These are phyloP conservation scores for Gobiocypris rarus DNA, from an alignment of 2,113 vertebrate species.

Conservation along the genomic window DNA sequence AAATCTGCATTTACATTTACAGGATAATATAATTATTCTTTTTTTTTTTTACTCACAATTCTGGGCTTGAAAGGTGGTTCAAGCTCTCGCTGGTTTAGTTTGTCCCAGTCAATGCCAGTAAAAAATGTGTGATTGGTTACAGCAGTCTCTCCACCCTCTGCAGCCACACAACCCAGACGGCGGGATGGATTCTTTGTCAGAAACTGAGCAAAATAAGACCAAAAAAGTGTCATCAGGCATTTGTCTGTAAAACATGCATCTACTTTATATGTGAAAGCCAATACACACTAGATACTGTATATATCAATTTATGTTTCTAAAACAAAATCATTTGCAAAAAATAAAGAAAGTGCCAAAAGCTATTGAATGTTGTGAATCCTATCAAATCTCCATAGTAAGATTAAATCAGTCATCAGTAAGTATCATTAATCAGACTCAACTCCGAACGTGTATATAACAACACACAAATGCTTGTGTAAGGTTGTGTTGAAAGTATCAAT, in stretches of 20 bases:
- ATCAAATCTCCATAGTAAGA: not conserved
- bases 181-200: constrained; percentile 91
- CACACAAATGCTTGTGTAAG: not conserved
- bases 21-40: no score
- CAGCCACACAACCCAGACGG: constrained; percentile 85
- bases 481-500: not conserved
- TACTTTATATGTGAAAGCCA: not conserved
- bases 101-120: constrained; percentile 86
- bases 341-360: not conserved
- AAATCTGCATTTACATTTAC: not conserved
- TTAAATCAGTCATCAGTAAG: no score
- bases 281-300: not conserved
- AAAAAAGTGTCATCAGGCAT: not conserved
- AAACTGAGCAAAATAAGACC: constrained; percentile 76
- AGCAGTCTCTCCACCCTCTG: constrained; percentile 83
- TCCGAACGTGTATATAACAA: not conserved
- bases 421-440: constrained; percentile 23
- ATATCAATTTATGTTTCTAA: not conserved
- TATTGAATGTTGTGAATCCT: not conserved
- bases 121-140: constrained; percentile 90
- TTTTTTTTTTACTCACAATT: constrained; percentile 85
- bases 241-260: not conserved
- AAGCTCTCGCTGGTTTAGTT: constrained; percentile 85
- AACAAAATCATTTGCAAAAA: not conserved
- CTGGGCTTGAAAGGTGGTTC: constrained; percentile 94